Evolutionary conservation across 2,888 invertebrate species (phyloP), one percentile per base, ranked within the genome.

Genomic region (Drosophila limbata): DNA sequence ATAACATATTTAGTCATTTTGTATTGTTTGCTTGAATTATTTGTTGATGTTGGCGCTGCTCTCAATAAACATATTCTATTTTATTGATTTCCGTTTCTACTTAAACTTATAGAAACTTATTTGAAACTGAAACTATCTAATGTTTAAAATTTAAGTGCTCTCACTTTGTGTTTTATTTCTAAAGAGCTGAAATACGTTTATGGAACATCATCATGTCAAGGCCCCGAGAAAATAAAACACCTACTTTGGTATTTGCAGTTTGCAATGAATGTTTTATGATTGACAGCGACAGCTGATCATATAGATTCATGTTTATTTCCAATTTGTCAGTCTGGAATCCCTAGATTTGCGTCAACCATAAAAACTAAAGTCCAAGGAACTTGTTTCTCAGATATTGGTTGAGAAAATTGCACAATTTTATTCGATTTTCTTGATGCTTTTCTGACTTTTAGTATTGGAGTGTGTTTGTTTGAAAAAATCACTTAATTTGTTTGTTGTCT

Each of bases 21-120:
- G 63, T 63, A 84, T 84, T 81, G 68, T 70, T 69, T 65, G 50
- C 70, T 25, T 56, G 55, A 74, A 64, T 57, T 57, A 61, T 73
- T 79, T 76, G 76, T 79, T 79, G 69, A 65, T 75, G 50, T 73
- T 56, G 57, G 57, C 55, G 42, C 63, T 63, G 57, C 51, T 67
- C 40, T 57, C 40, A 72, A 83, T 83, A 87, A 81, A 81, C 74
- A 74, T 81, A 77, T 81, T 61, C 64, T 51, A 45, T 87, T 88
- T 89, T 83, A 83, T 83, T 67, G 69, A 52, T 66, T 89, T 88
- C 83, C 81, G 87, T 71, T 88, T 69, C 81, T 87, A 86, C 83
- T 83, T 84, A 77, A 69, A 77, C 72, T 40, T 79, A 70, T 84
- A 64, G 60, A 60, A 86, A 69, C 55, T 65, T 65, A 37, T 67